Evolutionary conservation across 1,140 invertebrate genomes (phyloP), one percentile per base, ranked within the genome.

Genomic region (Mactra quadrangularis): DNA sequence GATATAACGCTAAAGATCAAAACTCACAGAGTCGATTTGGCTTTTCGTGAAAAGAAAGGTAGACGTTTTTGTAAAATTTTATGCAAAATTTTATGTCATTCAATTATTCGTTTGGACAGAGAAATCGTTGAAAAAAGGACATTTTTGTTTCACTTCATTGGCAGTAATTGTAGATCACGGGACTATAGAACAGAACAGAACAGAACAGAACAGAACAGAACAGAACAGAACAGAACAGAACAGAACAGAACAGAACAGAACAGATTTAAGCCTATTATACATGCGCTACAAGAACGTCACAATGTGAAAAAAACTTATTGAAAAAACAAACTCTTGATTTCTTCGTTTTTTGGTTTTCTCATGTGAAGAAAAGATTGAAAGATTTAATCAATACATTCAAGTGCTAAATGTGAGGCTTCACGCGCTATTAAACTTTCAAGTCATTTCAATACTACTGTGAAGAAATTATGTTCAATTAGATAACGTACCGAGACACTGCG

Each of bases 321-420:
- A n/a, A n/a, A n/a, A n/a, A n/a, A n/a, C n/a, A n/a, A n/a, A n/a
- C n/a, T n/a, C n/a, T n/a, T n/a, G n/a, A n/a, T n/a, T n/a, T n/a
- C n/a, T n/a, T n/a, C n/a, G n/a, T n/a, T n/a, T n/a, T n/a, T n/a
- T n/a, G n/a, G n/a, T n/a, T n/a, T n/a, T n/a, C 64, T 15, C 41
- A n/a, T 47, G 41, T 25, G 64, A 68, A 31, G 38, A 22, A 31
- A n/a, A 68, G 1, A n/a, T n/a, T n/a, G n/a, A n/a, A n/a, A n/a
- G 25, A 29, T 68, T 50, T 31, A 68, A 68, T 68, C 64, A 68
- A 68, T 68, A 68, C 27, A 68, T 50, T 29, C 41, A 33, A 68
- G 64, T 68, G 64, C 29, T 29, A 68, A 68, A 68, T 68, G 64
- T 27, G 27, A 31, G 47, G n/a, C 47, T 68, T 50, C 29, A 68